Conservation (phyloP, 2,888 invertebrate species). For the Epinotia nisella region DNA sequence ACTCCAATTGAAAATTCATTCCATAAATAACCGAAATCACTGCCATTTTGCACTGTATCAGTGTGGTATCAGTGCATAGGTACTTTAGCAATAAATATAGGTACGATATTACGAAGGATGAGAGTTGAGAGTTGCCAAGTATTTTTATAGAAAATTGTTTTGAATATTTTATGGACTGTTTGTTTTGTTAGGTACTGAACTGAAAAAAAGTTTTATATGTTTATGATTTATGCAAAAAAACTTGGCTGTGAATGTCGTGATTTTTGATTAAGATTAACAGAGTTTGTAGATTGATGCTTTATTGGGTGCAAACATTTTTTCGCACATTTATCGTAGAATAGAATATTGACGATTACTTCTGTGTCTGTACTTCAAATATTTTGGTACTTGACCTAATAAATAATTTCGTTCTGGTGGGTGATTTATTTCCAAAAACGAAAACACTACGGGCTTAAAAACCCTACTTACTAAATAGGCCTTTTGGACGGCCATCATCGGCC, state of each 20-base stretch:
- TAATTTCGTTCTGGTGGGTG: conserved; percentile 2
- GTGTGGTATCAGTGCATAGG: background rate
- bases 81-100: conserved; percentile 2
- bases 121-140: conserved; percentile 10
- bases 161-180: background rate
- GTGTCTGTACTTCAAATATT: no score
- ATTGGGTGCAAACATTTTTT: background rate
- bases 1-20: background rate
- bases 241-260: conserved; percentile 13
- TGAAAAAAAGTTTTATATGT: background rate
- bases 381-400: conserved; percentile 33
- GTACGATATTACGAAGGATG: background rate
- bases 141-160: background rate
- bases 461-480: no score
- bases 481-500: no score
- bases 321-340: background rate
- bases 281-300: background rate
- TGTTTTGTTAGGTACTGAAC: background rate
- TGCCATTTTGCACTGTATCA: background rate
- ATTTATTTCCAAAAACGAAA: background rate
- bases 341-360: no score
- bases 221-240: background rate
- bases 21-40: background rate
- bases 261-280: background rate
- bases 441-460: no score